Base-by-base conservation (phyloP, 2,113 vertebrate genomes). In the Strix aluco region DNA sequence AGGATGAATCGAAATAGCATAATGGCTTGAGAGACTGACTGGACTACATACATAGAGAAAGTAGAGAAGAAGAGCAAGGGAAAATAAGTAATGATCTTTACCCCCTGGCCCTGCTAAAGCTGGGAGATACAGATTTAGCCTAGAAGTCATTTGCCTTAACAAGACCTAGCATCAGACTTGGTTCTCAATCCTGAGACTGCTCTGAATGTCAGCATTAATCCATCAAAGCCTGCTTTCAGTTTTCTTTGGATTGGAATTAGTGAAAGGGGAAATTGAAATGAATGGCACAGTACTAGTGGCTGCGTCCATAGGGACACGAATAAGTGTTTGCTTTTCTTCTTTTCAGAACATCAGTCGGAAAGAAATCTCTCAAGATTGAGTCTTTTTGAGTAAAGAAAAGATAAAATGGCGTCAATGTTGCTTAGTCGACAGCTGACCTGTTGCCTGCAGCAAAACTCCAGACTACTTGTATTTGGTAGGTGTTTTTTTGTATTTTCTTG, bases 331-430 rank as follows among this genome's bases (percentile, higher is more conserved):
- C 8, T 49, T 36, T 72, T 36, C 4, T 46, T 78, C 20, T 70
- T 47, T 36, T 12, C 85, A 98, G 98, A 82, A 75, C 19, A 0
- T 49, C 51, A 67, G 8, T 32, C 13, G 25, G 89, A 57, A 89
- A 72, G 55, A 81, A 62, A 11, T 69, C 59, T 74, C 55, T 86
- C 83, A 70, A 79, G 77, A 69, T 42, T 90, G 65, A 80, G 49
- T 54, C 65, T 75, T 77, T n/a, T n/a, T 57, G 88, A 57, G 58
- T 52, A 67, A 86, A 81, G 70, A 63, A 46, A 36, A 67, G 72
- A 51, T 42, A 94, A 69, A 98, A 99, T 99, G 99, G 99, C 98
- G 0, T 98, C 98, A 15, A 98, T 98, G 85, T 73, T 99, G 92
- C 98, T 99, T 54, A 96, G 98, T 90, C 98, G 98, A 58, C 98